phyloP scores from a whole-genome alignment of 2,888 invertebrate species.

The Platyscelio sp. region DNA sequence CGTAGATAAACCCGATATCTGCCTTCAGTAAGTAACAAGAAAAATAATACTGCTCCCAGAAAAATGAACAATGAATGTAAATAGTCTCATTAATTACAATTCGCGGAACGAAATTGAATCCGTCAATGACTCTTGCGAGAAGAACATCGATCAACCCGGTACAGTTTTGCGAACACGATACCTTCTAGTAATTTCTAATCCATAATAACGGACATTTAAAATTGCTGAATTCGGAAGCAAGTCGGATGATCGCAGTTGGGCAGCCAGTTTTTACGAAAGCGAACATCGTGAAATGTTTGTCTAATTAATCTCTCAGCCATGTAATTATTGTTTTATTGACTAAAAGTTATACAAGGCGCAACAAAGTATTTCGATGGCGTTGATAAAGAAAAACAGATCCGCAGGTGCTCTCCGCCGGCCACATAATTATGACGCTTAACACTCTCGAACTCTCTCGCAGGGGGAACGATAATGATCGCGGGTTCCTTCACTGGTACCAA shows the following conservation, averaged over 20 bases:
- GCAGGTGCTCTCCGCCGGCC: slow-evolving; percentile 60
- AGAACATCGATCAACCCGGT: no score
- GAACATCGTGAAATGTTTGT: slow-evolving; percentile 61
- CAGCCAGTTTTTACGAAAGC: slow-evolving; percentile 55
- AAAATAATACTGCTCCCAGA: no score
- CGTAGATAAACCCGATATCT: no score
- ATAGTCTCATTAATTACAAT: no score
- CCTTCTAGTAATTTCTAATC: no score
- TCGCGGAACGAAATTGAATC: no score
- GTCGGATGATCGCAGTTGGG: background rate
- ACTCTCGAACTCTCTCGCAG: slow-evolving; percentile 63
- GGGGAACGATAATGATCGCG: slow-evolving; percentile 62
- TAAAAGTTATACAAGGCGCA: slow-evolving; percentile 61
- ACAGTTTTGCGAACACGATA: no score
- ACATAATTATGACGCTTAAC: slow-evolving; percentile 68
- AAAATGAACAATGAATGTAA: no score
- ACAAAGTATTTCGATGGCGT: slow-evolving; percentile 59
- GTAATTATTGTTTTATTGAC: slow-evolving; percentile 67
- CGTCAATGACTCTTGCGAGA: no score
- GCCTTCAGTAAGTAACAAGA: no score
- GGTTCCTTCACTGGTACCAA: slow-evolving; percentile 44
- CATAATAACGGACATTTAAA: no score
- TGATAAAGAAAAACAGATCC: slow-evolving; percentile 66
- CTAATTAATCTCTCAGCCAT: slow-evolving; percentile 69
- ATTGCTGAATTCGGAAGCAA: no score